These are phyloP conservation scores for Subacronicta megacephala DNA, from an alignment of 2,888 invertebrate species.

Conservation along the genomic window DNA sequence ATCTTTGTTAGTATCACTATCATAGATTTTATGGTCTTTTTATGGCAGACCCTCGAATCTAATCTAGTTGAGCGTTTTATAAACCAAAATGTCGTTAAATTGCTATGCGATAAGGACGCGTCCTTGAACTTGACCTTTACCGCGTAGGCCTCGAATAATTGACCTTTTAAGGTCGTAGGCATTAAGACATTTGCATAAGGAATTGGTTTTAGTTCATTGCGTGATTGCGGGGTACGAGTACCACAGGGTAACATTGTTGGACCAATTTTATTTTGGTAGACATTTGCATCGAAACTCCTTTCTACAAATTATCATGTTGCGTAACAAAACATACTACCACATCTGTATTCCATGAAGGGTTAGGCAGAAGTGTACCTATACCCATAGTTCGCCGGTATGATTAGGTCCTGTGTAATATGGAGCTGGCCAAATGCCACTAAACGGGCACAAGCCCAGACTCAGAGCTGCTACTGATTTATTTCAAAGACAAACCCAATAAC, in stretches of 20 bases:
- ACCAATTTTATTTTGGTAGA: background rate
- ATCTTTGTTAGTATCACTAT: conserved; percentile 59
- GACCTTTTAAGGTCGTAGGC: conserved; percentile 38
- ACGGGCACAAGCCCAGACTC: too few relatives aligned
- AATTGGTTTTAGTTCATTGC: conserved; percentile 6
- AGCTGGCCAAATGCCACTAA: too few relatives aligned
- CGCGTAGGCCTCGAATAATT: conserved; percentile 34
- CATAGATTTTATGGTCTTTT: conserved; percentile 67
- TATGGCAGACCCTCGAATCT: conserved; percentile 65
- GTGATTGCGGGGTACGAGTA: background rate
- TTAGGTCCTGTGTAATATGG: too few relatives aligned
- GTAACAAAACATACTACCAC: too few relatives aligned
- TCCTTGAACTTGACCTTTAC: conserved; percentile 43
- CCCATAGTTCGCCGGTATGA: too few relatives aligned
- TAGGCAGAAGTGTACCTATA: too few relatives aligned
- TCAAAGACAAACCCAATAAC: too few relatives aligned
- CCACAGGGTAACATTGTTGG: conserved; percentile 12
- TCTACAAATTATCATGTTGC: too few relatives aligned
- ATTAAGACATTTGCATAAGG: conserved; percentile 22
- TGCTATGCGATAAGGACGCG: conserved; percentile 34
- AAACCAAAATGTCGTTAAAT: conserved; percentile 58
- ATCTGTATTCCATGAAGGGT: too few relatives aligned
- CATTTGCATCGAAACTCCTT: too few relatives aligned
- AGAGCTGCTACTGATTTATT: too few relatives aligned
- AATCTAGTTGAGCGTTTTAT: conserved; percentile 65